Base-by-base conservation (phyloP, 2,113 vertebrate species). In the Salvelinus sp. region DNA sequence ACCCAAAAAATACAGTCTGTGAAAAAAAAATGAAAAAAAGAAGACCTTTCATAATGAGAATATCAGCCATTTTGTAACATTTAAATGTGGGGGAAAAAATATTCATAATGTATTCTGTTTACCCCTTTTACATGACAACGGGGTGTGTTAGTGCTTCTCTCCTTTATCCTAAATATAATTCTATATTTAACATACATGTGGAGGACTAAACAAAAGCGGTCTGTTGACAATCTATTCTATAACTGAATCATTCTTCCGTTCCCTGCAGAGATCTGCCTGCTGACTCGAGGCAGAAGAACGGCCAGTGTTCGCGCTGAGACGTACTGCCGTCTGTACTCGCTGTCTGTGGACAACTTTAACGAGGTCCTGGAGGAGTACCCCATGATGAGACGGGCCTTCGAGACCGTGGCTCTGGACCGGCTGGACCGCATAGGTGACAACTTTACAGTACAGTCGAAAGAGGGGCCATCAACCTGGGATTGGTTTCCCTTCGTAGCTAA, bases 351-450 rank as follows among this genome's bases (percentile, higher is more conserved):
- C 88, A 95, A 99, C 91, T 99, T 99, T 89, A 96, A 99, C 0
- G 97, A 98, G 91, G 97, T 98, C 44, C 92, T 99, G 90, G 97
- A 99, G 88, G 97, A 98, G 82, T 98, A 96, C 78, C 97, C 97
- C 86, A 98, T 99, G 97, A 99, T 99, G 97, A 93, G 97, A 18
- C 87, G 96, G 70, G 97, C 97, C 62, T 99, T 99, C 9, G 97
- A 99, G 90, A 97, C 95, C 0, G 97, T 99, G 86, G 97, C 97
- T 0, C 92, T 99, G 1, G 97, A 99, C 88, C 95, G 97, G 14
- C 92, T 99, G 75, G 97, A 98, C 88, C 95, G 97, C 76, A 99
- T 99, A 3, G 97, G 97, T 98, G 83, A 95, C 94, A 87, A 7
- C 28, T 22, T 22, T 22, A 22, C 58, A 62, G 20, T 44, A 44